Conservation (phyloP, 2,113 vertebrate species). For the Artemisiospiza belli region DNA sequence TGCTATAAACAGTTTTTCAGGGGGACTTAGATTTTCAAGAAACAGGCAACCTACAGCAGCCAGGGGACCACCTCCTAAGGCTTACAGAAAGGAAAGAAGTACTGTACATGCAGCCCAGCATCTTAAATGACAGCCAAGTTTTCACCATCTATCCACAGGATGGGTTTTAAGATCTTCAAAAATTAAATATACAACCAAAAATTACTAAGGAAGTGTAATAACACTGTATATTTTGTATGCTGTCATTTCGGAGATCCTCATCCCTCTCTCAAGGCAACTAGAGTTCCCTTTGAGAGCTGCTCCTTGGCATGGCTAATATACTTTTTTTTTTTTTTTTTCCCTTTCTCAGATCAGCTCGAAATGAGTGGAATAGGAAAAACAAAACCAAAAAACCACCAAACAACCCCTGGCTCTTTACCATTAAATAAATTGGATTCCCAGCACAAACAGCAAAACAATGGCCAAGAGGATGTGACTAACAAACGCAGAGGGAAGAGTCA, state of each 20-base stretch:
- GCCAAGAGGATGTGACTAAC: constrained; percentile 69
- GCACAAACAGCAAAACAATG: constrained; percentile 70
- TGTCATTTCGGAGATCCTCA: background rate
- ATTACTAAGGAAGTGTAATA: background rate
- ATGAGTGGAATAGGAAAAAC: background rate
- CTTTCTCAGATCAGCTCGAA: constrained; percentile 9
- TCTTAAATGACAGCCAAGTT: background rate
- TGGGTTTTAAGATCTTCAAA: background rate
- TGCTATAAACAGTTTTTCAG: constrained; percentile 49
- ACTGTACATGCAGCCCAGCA: background rate
- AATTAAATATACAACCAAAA: background rate
- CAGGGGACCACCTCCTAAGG: constrained; percentile 56
- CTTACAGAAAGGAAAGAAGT: background rate
- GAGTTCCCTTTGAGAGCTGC: background rate
- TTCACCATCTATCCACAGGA: background rate
- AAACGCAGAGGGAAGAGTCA: constrained; percentile 61
- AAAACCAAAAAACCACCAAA: background rate
- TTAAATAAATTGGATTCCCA: constrained; percentile 66
- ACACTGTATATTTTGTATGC: background rate
- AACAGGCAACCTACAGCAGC: constrained; percentile 74
- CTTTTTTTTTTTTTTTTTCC: background rate
- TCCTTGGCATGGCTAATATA: background rate
- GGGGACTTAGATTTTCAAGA: constrained; percentile 72
- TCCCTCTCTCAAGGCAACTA: background rate
- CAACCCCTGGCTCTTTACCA: background rate